Evolutionary conservation across 2,797 vertebrate genomes (phyloP), one percentile per base, ranked within the genome.

Genomic region (Halcyon badia): DNA sequence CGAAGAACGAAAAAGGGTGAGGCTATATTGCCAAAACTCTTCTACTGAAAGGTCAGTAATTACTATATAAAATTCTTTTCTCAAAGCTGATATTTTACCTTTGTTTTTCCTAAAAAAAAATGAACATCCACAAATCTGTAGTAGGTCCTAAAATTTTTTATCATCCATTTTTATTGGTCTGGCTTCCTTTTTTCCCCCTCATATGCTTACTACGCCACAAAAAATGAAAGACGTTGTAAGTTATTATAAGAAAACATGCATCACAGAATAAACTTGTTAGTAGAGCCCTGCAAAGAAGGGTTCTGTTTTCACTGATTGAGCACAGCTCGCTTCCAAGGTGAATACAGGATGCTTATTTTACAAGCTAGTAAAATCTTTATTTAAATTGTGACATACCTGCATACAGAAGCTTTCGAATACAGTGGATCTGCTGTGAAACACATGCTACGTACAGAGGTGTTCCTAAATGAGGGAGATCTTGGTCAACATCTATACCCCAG

Each of bases 391-490:
- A 93, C 94, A 14, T 98, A 99, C 99, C 99, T 98, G 99, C 99
- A 96, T 99, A 98, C 89, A 99, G 98, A 96, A 99, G 99, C 72
- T 99, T 99, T 92, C 98, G 98, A 97, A 99, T 98, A 80, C 99
- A 99, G 71, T 99, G 98, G 70, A 99, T 98, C 94, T 99, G 98
- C 94, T 98, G 99, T 89, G 98, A 99, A 95, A 98, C 49, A 72
- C 99, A 99, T 65, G 99, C 99, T 19, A 98, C 98, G 37, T 99
- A 99, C 33, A 99, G 99, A 58, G 99, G 99, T 2, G 99, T 99
- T 97, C 99, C 99, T 98, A 99, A 96, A 86, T 99, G 99, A 97
- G 99, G 99, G 97, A 99, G 98, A 86, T 99, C 99, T 97, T 98
- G 98, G 97, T 99, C 99, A 96, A 99, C 98, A 73, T 99, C 99